Conservation (phyloP, 2,888 invertebrate genomes). For the Cataglyphis altisquamis region DNA sequence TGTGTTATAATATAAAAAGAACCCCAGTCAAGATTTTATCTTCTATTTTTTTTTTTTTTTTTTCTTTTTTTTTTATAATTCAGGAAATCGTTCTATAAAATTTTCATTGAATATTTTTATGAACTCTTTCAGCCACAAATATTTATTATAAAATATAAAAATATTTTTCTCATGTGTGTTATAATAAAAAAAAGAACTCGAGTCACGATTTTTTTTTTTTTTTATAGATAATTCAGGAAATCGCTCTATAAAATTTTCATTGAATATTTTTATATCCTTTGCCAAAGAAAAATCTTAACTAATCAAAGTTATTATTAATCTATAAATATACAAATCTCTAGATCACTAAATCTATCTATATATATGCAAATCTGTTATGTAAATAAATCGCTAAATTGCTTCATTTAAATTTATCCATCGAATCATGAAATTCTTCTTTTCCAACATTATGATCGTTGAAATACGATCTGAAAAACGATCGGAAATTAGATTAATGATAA, state of each 20-base stretch:
- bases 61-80: no score
- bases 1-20: not conserved
- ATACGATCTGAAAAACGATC: not conserved
- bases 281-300: not conserved
- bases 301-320: not conserved
- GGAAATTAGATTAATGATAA: constrained; percentile 15
- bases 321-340: not conserved
- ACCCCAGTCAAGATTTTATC: no score
- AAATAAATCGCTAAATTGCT: not conserved
- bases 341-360: not conserved
- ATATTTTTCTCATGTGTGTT: not conserved
- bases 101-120: no score
- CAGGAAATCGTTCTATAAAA: no score
- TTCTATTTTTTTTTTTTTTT: no score
- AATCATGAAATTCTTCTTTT: not conserved
- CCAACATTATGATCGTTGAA: not conserved
- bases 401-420: constrained; percentile 16
- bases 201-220: no score
- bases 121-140: not conserved
- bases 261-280: not conserved
- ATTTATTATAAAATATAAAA: not conserved
- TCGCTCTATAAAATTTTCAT: not conserved
- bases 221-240: not conserved
- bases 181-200: not conserved
- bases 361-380: not conserved